Percentiles rank a stretch among this genome's conserved stretches.
Evolutionary conservation across 2,888 invertebrate species (phyloP).

Genomic region (Oligia strigilis): DNA sequence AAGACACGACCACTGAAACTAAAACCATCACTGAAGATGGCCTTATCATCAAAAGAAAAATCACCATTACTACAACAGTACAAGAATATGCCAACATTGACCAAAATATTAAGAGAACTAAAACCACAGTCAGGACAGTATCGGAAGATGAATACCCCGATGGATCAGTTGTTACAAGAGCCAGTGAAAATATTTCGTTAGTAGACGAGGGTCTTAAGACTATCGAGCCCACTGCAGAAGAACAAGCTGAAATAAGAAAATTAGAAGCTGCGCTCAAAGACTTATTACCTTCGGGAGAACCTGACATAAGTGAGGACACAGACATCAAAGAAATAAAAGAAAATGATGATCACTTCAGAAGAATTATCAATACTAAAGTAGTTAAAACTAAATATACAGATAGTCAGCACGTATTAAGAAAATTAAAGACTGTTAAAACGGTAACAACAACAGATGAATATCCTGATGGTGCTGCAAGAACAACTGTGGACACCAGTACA

Average conservation of each 20-base stretch:
- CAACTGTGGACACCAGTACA: constrained; percentile 81
- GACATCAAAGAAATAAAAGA: constrained; percentile 69
- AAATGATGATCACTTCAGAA: constrained; percentile 63
- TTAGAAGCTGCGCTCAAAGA: constrained; percentile 62
- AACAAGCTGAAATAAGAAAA: constrained; percentile 52
- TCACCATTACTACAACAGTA: constrained; percentile 75
- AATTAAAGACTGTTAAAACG: constrained; percentile 77
- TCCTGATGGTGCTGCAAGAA: constrained; percentile 79
- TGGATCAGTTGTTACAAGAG: constrained; percentile 81
- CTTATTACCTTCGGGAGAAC: constrained; percentile 64
- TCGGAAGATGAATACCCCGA: constrained; percentile 85
- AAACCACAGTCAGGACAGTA: constrained; percentile 79
- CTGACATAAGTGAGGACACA: constrained; percentile 68
- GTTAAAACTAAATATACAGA: constrained; percentile 73
- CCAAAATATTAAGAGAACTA: constrained; percentile 76
- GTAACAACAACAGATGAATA: constrained; percentile 78
- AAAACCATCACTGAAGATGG: constrained; percentile 76
- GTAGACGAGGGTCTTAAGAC: constrained; percentile 74
- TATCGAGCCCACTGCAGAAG: constrained; percentile 27
- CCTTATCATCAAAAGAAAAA: constrained; percentile 77
- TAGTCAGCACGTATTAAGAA: constrained; percentile 65
- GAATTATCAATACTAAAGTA: constrained; percentile 68
- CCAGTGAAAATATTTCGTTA: constrained; percentile 82
- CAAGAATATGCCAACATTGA: constrained; percentile 74
- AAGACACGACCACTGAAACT: constrained; percentile 72